Conservation (phyloP, 2,888 invertebrate species). For the Diplazon laetatorius region DNA sequence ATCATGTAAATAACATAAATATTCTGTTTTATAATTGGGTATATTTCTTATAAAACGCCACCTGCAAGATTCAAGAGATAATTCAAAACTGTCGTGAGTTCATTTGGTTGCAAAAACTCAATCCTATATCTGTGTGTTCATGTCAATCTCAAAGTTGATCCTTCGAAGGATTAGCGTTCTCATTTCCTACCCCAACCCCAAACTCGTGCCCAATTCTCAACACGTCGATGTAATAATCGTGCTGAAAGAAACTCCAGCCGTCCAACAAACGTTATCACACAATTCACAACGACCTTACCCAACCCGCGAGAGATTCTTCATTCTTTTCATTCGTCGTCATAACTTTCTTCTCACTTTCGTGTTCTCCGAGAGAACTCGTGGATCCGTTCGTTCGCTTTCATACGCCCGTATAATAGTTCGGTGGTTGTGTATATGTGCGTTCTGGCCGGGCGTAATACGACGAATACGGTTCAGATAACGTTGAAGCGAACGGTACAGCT, state of each 20-base stretch:
- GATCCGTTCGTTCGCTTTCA: slow-evolving; percentile 58
- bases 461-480: slow-evolving; percentile 74
- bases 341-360: slow-evolving; percentile 64
- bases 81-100: no score
- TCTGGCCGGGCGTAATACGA: slow-evolving; percentile 54
- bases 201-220: no score
- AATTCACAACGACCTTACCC: slow-evolving; percentile 49
- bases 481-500: slow-evolving; percentile 79
- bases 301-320: slow-evolving; percentile 31
- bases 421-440: slow-evolving; percentile 43
- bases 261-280: not conserved
- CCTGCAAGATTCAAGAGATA: no score
- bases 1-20: no score
- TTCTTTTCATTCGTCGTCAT: slow-evolving; percentile 57
- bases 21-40: no score
- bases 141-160: no score
- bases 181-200: no score
- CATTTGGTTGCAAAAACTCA: no score
- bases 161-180: no score
- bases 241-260: not conserved
- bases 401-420: slow-evolving; percentile 59
- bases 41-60: no score
- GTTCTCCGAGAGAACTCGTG: slow-evolving; percentile 54
- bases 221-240: not conserved
- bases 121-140: no score